Percentiles rank a stretch among this genome's conserved stretches.
These are phyloP conservation scores for Cichladusa arquata DNA, from an alignment of 2,113 vertebrate genomes.

Conservation along the genomic window DNA sequence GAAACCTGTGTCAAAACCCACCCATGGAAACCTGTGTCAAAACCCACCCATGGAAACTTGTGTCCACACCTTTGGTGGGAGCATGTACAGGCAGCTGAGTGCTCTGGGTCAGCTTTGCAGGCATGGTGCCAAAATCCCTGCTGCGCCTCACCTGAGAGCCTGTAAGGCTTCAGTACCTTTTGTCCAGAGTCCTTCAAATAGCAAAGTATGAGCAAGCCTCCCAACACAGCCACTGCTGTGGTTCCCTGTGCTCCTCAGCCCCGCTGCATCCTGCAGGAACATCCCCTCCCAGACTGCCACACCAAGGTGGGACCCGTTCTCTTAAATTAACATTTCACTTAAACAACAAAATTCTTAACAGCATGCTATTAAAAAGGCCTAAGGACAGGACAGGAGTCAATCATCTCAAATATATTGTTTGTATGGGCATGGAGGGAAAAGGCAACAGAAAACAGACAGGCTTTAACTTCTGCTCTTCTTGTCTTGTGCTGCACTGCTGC, in stretches of 20 bases:
- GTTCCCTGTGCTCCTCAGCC: neutral
- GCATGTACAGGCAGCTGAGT: neutral
- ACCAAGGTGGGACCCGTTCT: neutral
- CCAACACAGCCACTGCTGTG: fast-evolving
- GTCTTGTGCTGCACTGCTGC: neutral
- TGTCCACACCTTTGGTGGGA: fast-evolving
- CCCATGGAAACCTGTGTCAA: too few relatives aligned
- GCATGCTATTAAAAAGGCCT: neutral
- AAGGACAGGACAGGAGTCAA: fast-evolving
- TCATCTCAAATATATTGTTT: neutral
- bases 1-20: too few relatives aligned
- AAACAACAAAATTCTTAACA: neutral
- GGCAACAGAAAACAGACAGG: neutral
- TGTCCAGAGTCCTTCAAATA: neutral
- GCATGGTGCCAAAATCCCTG: too few relatives aligned
- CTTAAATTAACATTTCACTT: neutral
- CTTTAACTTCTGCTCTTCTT: neutral
- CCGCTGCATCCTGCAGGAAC: fast-evolving
- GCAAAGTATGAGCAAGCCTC: neutral
- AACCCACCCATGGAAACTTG: too few relatives aligned
- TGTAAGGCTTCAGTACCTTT: neutral
- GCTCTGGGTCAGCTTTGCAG: neutral
- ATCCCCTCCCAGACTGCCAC: neutral
- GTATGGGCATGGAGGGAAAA: neutral
- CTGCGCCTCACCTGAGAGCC: neutral